Conservation (phyloP, 2,113 vertebrate species). For the Psammodynastes pulverulentus region DNA sequence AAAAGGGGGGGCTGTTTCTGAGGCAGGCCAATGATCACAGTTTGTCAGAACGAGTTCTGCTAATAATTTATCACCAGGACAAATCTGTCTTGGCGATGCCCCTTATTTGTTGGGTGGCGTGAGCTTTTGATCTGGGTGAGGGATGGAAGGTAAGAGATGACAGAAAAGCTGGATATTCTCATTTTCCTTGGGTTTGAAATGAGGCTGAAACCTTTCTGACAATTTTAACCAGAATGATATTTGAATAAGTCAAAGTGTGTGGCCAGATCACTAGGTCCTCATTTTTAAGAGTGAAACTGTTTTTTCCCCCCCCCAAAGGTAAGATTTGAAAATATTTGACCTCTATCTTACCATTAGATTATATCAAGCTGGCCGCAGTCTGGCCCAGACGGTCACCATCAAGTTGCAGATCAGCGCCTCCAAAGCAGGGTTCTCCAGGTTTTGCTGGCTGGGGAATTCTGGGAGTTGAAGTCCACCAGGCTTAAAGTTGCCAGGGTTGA, state of each 20-base stretch:
- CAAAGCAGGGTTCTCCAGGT: no score
- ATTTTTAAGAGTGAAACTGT: background rate
- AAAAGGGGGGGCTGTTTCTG: background rate
- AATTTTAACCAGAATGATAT: background rate
- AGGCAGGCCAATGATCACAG: background rate
- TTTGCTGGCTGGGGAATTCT: no score
- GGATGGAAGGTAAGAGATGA: background rate
- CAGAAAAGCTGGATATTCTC: background rate
- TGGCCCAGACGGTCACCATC: no score
- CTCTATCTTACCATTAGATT: background rate
- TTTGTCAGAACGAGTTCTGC: constrained; percentile 29
- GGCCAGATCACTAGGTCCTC: background rate
- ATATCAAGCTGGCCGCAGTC: background rate
- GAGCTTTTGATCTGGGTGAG: constrained; percentile 10
- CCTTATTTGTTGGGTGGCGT: background rate
- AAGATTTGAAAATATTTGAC: background rate
- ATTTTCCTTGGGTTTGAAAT: background rate
- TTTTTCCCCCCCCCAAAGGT: background rate
- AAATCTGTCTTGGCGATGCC: background rate
- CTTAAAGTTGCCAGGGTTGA: no score
- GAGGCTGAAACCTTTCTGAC: background rate
- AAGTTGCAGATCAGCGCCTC: no score
- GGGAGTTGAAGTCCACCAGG: no score
- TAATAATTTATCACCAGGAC: background rate
- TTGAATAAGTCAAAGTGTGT: background rate